Evolutionary conservation across 2,113 vertebrate genomes (phyloP), one percentile per base, ranked within the genome.

Genomic region (Chaetodon trifascialis): DNA sequence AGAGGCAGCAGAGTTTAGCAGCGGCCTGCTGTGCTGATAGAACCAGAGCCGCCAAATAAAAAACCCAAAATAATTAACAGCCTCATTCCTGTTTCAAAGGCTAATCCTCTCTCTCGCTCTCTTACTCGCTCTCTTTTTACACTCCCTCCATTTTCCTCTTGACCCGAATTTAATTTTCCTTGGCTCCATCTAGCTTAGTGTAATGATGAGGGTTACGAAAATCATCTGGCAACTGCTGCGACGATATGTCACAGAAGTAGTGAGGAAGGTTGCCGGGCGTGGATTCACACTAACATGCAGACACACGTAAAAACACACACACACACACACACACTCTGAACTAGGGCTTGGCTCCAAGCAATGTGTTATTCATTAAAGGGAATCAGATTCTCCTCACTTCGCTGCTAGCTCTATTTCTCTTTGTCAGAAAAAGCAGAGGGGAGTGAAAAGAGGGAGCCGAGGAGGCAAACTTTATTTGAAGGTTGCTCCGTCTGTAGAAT

Each of bases 291-390:
- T 63, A 71, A 85, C 44, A 66, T 25, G 59, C 72, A 34, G 56
- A 78, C 59, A 84, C 68, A 59, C 52, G 68, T 36, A 75, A 55
- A 55, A 12, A 55, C 69, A 73, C 8, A 40, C 67, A 84, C 74
- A 11, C 36, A 71, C 66, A 81, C 73, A 74, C 47, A 75, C 76
- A 55, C 62, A 77, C 74, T 69, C 34, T 71, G 15, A 76, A 73
- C 40, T 46, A 25, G 0, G 40, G 70, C 38, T 54, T 55, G 59
- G 60, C 78, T 93, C 79, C 84, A 86, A 51, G 86, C 83, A 94
- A 94, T 92, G 90, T 94, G 93, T 86, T 93, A 34, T 80, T 92
- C 82, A 93, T 95, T 95, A 95, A 17, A 70, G 76, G 63, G 90
- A 94, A 92, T 90, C 79, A 79, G 76, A 86, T 91, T 90, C 89